Percentiles rank a stretch among this genome's conserved stretches.
Evolutionary conservation across 2,888 invertebrate species (phyloP).

Genomic region (Steinernema carpocapsae): DNA sequence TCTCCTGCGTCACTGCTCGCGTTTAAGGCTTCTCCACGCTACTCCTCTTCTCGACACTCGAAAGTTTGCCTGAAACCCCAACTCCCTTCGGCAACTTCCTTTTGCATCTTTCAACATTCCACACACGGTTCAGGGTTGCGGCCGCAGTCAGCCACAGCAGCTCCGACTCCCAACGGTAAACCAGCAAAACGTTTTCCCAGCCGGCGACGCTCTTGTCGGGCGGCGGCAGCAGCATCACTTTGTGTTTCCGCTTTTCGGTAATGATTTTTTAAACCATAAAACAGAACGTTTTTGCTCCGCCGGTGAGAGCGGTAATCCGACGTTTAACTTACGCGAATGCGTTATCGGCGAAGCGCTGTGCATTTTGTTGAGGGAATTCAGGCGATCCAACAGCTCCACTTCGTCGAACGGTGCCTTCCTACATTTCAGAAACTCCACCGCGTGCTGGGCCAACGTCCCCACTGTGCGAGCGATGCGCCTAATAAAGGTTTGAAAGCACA

Average conservation of each 20-base stretch:
- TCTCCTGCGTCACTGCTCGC: not conserved
- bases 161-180: too few species aligned
- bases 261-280: not conserved
- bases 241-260: not conserved
- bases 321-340: conserved; percentile 15
- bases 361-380: not conserved
- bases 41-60: not conserved
- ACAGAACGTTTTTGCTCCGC: not conserved
- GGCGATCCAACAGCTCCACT: not conserved
- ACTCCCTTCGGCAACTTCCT: too few species aligned
- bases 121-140: too few species aligned
- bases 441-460: not conserved
- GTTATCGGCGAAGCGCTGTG: not conserved
- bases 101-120: too few species aligned
- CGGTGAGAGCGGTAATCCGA: not conserved
- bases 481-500: not conserved
- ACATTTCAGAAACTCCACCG: not conserved
- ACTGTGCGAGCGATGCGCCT: not conserved
- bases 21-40: not conserved
- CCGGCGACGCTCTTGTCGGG: too few species aligned
- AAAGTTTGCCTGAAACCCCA: too few species aligned
- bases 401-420: conserved; percentile 2
- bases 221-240: not conserved
- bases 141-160: too few species aligned
- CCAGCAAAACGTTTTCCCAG: too few species aligned